Conservation (phyloP, 2,797 vertebrate genomes). For the Varecia variegata region DNA sequence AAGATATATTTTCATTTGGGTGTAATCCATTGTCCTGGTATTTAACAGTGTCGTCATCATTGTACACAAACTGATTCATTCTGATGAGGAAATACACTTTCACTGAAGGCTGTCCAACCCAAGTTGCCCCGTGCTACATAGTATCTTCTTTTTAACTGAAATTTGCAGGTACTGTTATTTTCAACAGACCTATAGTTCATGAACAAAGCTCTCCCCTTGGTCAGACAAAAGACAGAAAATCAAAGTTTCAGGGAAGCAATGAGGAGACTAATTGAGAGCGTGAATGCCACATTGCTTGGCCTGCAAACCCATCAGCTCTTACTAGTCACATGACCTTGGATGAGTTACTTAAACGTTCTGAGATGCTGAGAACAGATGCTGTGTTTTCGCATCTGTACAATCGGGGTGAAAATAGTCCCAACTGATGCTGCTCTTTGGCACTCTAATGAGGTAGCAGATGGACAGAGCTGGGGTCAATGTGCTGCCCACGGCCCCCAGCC, state of each 20-base stretch:
- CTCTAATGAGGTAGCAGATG: accelerated
- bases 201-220: accelerated
- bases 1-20: accelerated
- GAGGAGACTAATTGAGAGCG: accelerated
- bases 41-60: accelerated
- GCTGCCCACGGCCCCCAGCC: accelerated
- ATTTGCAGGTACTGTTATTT: accelerated
- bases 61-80: too few relatives aligned
- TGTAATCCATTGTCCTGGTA: accelerated
- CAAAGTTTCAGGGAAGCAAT: accelerated
- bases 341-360: accelerated
- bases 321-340: accelerated
- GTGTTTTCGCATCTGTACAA: accelerated
- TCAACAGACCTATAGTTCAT: accelerated
- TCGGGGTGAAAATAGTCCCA: accelerated
- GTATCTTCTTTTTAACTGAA: background rate
- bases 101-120: accelerated
- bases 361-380: too few relatives aligned
- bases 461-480: accelerated
- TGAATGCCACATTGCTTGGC: background rate
- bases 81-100: background rate
- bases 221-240: accelerated
- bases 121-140: accelerated
- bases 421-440: accelerated
- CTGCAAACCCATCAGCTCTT: accelerated